phyloP scores from a whole-genome alignment of 2,888 invertebrate species.

The Cenopis cana region DNA sequence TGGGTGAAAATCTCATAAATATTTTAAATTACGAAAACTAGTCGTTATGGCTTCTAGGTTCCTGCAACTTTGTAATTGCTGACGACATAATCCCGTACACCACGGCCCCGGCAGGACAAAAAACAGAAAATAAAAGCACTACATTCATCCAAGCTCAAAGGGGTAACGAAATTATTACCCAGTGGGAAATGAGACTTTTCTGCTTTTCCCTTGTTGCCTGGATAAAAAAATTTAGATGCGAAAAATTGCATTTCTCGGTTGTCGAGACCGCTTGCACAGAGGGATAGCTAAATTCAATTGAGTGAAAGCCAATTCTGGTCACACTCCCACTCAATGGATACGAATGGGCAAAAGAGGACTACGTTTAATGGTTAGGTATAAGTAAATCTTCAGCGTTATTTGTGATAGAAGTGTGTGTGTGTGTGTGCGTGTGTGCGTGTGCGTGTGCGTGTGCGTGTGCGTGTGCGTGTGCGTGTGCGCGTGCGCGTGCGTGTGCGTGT shows the following conservation, averaged over 20 bases:
- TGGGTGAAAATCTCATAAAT: neutral
- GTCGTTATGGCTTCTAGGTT: neutral
- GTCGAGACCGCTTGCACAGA: neutral
- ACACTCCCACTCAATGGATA: neutral
- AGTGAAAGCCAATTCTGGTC: neutral
- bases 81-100: constrained; percentile 3
- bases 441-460: too few relatives aligned
- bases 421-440: too few relatives aligned
- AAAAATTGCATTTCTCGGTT: neutral
- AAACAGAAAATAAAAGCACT: constrained; percentile 2
- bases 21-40: neutral
- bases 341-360: neutral
- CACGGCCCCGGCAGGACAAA: neutral
- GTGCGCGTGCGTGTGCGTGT: too few relatives aligned
- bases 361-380: neutral
- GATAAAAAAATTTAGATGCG: neutral
- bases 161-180: constrained; percentile 11
- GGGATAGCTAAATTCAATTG: neutral
- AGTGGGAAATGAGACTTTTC: neutral
- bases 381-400: too few relatives aligned
- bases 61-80: neutral
- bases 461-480: too few relatives aligned
- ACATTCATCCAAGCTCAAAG: constrained; percentile 7
- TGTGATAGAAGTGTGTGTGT: too few relatives aligned
- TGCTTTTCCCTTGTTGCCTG: neutral